Percentiles rank a stretch among this genome's conserved stretches.
phyloP scores from a whole-genome alignment of 35 echinoderm and acorn worm genomes.

The Heliocidaris erythrogramma region DNA sequence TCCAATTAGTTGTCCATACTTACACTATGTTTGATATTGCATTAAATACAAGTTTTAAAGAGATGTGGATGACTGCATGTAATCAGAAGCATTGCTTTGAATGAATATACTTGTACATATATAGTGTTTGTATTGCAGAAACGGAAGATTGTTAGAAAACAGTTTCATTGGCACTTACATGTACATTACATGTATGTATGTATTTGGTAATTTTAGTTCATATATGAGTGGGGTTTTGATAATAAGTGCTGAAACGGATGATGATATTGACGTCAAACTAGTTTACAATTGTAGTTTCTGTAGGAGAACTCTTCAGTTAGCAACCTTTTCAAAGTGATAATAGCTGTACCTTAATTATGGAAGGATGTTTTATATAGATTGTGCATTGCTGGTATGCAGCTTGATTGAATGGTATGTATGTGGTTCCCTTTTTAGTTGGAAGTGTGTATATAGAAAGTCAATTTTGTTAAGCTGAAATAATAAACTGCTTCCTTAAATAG shows the following conservation, averaged over 20 bases:
- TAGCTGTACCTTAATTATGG: not conserved
- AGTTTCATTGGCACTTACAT: not conserved
- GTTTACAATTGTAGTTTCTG: not conserved
- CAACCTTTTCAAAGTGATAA: not conserved
- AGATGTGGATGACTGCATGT: not conserved
- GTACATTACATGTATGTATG: not conserved
- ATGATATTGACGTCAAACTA: not conserved
- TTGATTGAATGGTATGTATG: not conserved
- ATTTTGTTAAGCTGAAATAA: too few species aligned
- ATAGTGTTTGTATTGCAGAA: not conserved
- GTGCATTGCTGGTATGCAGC: not conserved
- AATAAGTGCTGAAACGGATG: not conserved
- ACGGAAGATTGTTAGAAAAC: not conserved
- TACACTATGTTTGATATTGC: not conserved
- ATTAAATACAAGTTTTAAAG: not conserved
- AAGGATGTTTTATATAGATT: not conserved
- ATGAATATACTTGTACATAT: not conserved
- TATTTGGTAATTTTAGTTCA: too few species aligned
- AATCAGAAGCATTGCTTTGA: not conserved
- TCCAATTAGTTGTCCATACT: not conserved
- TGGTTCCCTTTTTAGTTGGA: too few species aligned
- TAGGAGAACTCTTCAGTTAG: not conserved
- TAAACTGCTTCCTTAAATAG: too few species aligned
- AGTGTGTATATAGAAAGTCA: too few species aligned
- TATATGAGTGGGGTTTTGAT: not conserved